Evolutionary conservation across 1,140 invertebrate genomes (phyloP).

Genomic region (Cephus cinctus): DNA sequence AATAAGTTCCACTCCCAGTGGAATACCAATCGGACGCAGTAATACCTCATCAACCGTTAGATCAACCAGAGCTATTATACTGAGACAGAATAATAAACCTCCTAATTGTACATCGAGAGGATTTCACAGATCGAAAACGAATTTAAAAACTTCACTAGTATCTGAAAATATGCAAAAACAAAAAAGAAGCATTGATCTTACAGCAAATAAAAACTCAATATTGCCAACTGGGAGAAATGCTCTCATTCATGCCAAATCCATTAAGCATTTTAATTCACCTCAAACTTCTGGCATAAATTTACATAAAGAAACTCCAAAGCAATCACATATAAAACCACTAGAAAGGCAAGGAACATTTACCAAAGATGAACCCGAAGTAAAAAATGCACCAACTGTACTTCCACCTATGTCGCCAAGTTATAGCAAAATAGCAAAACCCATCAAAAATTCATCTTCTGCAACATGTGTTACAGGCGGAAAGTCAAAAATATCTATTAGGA

Average conservation of each 20-base stretch:
- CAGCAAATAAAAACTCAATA: not conserved
- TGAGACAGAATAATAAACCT: constrained; percentile 42
- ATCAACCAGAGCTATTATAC: constrained; percentile 43
- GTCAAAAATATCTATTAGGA: constrained; percentile 29
- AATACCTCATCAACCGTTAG: constrained; percentile 48
- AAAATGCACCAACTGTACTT: constrained; percentile 46
- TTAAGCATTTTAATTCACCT: constrained; percentile 41
- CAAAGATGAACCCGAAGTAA: constrained; percentile 68
- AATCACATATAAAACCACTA: constrained; percentile 50
- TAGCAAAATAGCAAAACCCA: constrained; percentile 43
- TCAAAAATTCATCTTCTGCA: constrained; percentile 23
- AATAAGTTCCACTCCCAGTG: constrained; percentile 22
- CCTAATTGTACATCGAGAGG: constrained; percentile 13
- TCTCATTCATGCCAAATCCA: constrained; percentile 24
- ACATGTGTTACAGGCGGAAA: constrained; percentile 23
- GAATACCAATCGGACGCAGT: constrained; percentile 45
- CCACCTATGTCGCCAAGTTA: constrained; percentile 36
- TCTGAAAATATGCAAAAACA: constrained; percentile 6
- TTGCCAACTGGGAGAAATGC: not conserved
- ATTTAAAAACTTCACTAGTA: constrained; percentile 23
- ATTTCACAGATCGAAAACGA: constrained; percentile 26
- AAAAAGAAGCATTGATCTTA: constrained; percentile 1
- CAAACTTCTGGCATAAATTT: constrained; percentile 21
- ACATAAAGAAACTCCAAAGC: constrained; percentile 18
- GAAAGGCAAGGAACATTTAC: constrained; percentile 86